Percentiles rank a stretch among this genome's conserved stretches.
These are phyloP conservation scores for Rhyacophila evoluta DNA, from an alignment of 2,888 invertebrate species.

Conservation along the genomic window DNA sequence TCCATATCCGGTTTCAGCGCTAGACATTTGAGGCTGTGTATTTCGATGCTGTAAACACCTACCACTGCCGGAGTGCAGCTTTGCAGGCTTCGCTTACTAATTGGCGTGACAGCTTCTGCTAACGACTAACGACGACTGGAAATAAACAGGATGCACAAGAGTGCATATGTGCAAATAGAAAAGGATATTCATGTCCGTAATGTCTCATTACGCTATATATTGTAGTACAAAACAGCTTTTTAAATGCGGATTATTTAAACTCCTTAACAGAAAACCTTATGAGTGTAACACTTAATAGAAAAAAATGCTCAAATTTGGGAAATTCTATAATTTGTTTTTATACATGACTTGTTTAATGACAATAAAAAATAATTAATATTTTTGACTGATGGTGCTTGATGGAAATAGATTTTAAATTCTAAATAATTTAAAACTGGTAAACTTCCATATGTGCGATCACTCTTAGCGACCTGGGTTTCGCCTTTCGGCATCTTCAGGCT, in stretches of 20 bases:
- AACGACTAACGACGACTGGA: background rate
- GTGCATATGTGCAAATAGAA: background rate
- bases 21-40: background rate
- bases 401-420: too few relatives aligned
- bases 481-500: too few relatives aligned
- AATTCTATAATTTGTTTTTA: too few relatives aligned
- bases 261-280: too few relatives aligned
- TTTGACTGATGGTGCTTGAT: too few relatives aligned
- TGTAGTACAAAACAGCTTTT: background rate
- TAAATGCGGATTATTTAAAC: background rate
- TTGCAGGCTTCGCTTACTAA: background rate
- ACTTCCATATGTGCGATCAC: too few relatives aligned
- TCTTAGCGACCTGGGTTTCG: too few relatives aligned
- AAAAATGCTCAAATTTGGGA: too few relatives aligned
- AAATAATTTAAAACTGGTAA: too few relatives aligned
- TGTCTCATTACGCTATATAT: background rate
- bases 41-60: background rate
- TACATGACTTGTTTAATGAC: too few relatives aligned
- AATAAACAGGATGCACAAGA: background rate
- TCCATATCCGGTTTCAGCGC: background rate
- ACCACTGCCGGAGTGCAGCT: background rate
- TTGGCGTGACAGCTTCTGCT: background rate
- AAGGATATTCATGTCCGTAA: background rate
- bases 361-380: too few relatives aligned
- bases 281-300: too few relatives aligned